Conservation (phyloP, 2,113 vertebrate genomes). For the Microcebus murinus region DNA sequence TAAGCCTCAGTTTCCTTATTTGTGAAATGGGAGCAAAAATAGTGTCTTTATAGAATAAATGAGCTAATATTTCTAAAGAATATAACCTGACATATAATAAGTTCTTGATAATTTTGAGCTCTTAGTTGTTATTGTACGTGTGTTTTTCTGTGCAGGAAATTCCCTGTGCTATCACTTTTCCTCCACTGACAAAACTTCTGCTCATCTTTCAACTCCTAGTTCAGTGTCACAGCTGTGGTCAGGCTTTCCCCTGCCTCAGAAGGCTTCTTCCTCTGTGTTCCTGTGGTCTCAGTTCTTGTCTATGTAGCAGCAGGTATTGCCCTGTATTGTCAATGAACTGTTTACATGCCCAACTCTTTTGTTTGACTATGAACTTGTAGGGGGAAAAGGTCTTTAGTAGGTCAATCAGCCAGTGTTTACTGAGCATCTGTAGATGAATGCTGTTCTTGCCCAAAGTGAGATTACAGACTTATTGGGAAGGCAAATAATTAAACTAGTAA, state of each 20-base stretch:
- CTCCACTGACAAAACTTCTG: not conserved
- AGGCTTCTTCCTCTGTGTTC: not conserved
- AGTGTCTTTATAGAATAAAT: not conserved
- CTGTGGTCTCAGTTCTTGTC: not conserved
- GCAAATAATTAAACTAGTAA: not conserved
- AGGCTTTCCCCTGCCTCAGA: not conserved
- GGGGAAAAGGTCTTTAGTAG: not conserved
- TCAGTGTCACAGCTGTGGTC: not conserved
- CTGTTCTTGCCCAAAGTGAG: not conserved
- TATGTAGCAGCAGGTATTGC: not conserved
- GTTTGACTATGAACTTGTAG: not conserved
- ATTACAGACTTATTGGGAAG: not conserved
- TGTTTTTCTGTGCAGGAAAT: conserved; percentile 17
- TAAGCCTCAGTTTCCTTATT: not conserved
- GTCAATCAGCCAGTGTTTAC: not conserved
- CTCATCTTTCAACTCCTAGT: not conserved
- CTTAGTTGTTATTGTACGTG: not conserved
- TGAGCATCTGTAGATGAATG: not conserved
- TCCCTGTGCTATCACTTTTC: not conserved
- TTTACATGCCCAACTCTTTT: not conserved
- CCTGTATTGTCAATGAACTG: not conserved
- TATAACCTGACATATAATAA: not conserved
- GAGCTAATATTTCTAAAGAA: not conserved
- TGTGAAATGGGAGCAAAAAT: conserved; percentile 17
- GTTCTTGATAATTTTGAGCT: not conserved